Base-by-base conservation (phyloP, 1,140 invertebrate species). In the Lasioglossum baleicum region DNA sequence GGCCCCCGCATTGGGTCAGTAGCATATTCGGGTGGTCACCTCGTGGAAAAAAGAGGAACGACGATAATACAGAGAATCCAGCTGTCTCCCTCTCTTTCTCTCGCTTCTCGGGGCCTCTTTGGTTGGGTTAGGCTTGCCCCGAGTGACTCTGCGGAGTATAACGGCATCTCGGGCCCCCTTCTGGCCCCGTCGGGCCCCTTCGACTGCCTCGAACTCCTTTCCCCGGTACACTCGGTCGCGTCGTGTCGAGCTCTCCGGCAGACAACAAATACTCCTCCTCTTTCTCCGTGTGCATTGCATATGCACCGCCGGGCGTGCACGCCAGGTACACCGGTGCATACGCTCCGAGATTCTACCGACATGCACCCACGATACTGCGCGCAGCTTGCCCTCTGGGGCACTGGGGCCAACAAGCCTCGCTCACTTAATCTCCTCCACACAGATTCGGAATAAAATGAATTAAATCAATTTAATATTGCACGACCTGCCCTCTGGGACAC, bases 121-220 rank as follows among this genome's bases (percentile, higher is more conserved):
- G 65, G 84, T 83, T 83, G 75, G 75, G 85, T 83, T 82, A 82
- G 83, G 76, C 73, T 78, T 82, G 85, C 68, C 74, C 76, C 73
- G 85, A 84, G 86, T 82, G 74, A 84, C 83, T 87, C 86, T 82
- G 35, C 68, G 69, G 70, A 87, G 75, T 87, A 35, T 35, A 87
- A 87, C 86, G 86, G 86, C 85, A 87, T 78, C 83, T 87, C 74
- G 60, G 42, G 22, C 15, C 53, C 73, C 68, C 68, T 51, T 72
- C 65, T 48, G 63, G 35, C 35, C 35, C 35, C 35, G 35, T 35
- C 35, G 35, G 44, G 44, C 44, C 73, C 61, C 20, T 60, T 53
- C 63, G 48, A 11, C 53, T 60, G 10, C 40, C 22, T 63, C 75
- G 68, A 35, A 53, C 70, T 58, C 74, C 82, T 75, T 75, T 81